phyloP scores from a whole-genome alignment of 2,113 vertebrate species.

The Gallinago undulata region DNA sequence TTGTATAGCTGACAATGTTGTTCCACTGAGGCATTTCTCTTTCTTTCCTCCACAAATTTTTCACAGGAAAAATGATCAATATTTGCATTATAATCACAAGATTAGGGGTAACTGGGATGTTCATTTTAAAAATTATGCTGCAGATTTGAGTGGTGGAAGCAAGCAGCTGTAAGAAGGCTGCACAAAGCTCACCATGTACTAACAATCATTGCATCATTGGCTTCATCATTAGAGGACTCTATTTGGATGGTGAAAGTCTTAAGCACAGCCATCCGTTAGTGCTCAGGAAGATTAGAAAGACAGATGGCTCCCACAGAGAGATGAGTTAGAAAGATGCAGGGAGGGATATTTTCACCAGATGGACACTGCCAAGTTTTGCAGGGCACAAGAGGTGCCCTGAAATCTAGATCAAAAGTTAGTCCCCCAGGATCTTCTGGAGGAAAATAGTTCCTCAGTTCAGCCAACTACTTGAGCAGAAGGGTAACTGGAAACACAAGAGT shows the following conservation, averaged over 20 bases:
- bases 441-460: not conserved
- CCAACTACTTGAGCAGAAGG: not conserved
- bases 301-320: conserved; percentile 45
- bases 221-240: not conserved
- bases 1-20: not conserved
- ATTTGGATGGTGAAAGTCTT: conserved; percentile 32
- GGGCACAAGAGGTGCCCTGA: conserved; percentile 13
- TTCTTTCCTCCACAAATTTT: not conserved
- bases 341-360: conserved; percentile 31
- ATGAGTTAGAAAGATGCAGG: conserved; percentile 38
- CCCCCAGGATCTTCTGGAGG: not conserved
- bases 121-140: not conserved
- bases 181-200: not conserved
- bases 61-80: not conserved
- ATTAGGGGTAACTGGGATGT: not conserved
- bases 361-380: conserved; percentile 28
- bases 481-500: not conserved
- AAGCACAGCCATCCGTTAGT: not conserved
- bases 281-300: conserved; percentile 37
- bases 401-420: conserved; percentile 22
- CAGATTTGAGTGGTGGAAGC: not conserved
- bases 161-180: not conserved
- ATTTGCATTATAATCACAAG: conserved; percentile 5
- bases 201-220: not conserved
- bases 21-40: not conserved